A percentile compares a stretch with the other conserved stretches of the same genome.
phyloP scores from a whole-genome alignment of 2,113 vertebrate genomes.

The Bubo bubo region DNA sequence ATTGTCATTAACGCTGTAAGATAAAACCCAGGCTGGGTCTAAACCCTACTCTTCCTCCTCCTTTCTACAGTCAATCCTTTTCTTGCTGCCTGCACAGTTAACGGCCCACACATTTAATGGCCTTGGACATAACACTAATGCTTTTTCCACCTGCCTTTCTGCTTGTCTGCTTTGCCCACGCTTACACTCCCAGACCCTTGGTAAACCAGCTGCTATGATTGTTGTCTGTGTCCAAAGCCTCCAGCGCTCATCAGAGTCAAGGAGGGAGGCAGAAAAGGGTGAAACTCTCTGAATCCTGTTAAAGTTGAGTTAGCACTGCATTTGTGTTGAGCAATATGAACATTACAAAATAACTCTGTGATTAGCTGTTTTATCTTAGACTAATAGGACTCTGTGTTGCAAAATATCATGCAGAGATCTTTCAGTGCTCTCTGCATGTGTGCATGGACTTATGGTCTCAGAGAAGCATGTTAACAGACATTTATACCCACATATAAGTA shows the following conservation, averaged over 20 bases:
- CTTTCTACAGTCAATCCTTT: neutral
- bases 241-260: neutral
- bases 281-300: neutral
- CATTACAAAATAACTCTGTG: neutral
- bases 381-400: neutral
- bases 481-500: neutral
- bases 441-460: neutral
- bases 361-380: neutral
- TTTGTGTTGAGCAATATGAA: neutral
- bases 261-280: neutral
- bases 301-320: neutral
- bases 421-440: neutral
- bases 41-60: neutral
- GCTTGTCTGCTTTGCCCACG: fast-evolving
- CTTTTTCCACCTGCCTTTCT: neutral
- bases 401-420: neutral
- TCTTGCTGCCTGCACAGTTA: neutral
- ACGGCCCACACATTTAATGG: neutral
- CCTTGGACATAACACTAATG: neutral
- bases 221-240: neutral
- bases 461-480: neutral
- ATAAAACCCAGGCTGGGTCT: neutral
- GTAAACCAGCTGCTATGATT: neutral
- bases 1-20: neutral
- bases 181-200: fast-evolving